Base-by-base conservation (phyloP, 2,797 vertebrate species). In the Periophthalmus magnuspinnatus region DNA sequence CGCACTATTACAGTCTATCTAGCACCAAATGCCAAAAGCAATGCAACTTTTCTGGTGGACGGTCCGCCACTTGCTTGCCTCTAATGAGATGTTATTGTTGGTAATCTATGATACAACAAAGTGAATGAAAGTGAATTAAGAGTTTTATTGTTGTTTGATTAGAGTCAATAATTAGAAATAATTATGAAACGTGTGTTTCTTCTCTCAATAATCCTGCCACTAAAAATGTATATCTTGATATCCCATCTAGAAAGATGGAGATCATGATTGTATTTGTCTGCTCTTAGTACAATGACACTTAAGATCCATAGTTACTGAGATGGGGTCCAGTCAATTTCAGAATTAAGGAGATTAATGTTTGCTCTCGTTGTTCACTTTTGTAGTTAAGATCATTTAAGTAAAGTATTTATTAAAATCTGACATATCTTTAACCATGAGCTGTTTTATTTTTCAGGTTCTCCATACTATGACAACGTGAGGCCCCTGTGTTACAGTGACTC, bases 401-500 rank as follows among this genome's bases (percentile, higher is more conserved):
- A 34, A 19, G 17, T 17, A 21, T 54, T 54, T 11, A 11, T 11
- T 54, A 11, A 54, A 5, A 21, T 54, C 21, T 11, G 10, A 41
- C 9, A 11, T 3, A 38, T 38, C 13, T 11, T 41, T 41, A 50
- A 48, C 73, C 48, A 48, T 36, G 21, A 45, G 48, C 70, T 38
- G 72, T 5, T 66, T 60, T 34, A 75, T 34, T 50, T 71, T 19
- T 5, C 76, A 98, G 97, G 97, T 28, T 99, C 97, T 67, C 96
- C 97, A 0, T 99, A 99, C 90, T 99, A 98, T 0, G 97, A 99
- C 79, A 98, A 98, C 0, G 97, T 99, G 77, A 94, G 97, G 47
- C 97, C 97, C 10, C 94, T 99, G 36, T 99, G 97, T 93, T 99
- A 99, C 90, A 98, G 97, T 0, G 97, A 98, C 85, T 97, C 96